Evolutionary conservation across 2,888 invertebrate species (phyloP).

Genomic region (Orgyia antiqua): DNA sequence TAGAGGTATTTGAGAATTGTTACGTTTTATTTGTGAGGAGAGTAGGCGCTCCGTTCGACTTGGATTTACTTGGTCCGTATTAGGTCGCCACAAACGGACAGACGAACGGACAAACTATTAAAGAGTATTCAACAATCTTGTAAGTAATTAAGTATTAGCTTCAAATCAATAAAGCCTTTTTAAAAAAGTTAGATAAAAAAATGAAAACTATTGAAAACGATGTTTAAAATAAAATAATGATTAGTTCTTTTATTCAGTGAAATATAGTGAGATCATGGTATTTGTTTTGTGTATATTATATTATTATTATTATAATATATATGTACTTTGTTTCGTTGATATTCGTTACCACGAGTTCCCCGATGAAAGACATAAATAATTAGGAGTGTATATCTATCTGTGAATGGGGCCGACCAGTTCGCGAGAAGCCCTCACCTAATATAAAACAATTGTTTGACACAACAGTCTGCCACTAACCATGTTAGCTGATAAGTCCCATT

Average conservation of each 20-base stretch:
- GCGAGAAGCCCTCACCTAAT: slow-evolving; percentile 35
- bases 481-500: slow-evolving; percentile 77
- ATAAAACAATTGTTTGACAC: slow-evolving; percentile 63
- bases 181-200: slow-evolving; percentile 68
- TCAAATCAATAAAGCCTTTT: slow-evolving; percentile 77
- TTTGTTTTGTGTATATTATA: slow-evolving; percentile 73
- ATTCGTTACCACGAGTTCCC: slow-evolving; percentile 73
- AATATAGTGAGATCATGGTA: slow-evolving; percentile 64
- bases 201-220: slow-evolving; percentile 70
- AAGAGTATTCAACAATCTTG: slow-evolving; percentile 75
- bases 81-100: slow-evolving; percentile 21
- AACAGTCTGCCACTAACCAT: slow-evolving; percentile 77
- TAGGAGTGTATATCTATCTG: slow-evolving; percentile 49
- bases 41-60: slow-evolving; percentile 37
- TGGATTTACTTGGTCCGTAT: slow-evolving; percentile 5
- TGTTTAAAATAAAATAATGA: slow-evolving; percentile 62
- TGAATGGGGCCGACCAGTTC: slow-evolving; percentile 24
- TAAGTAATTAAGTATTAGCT: slow-evolving; percentile 78
- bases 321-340: slow-evolving; percentile 63
- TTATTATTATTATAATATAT: slow-evolving; percentile 5
- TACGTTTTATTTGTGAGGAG: slow-evolving; percentile 67
- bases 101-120: slow-evolving; percentile 54
- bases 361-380: slow-evolving; percentile 74
- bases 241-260: slow-evolving; percentile 66
- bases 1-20: slow-evolving; percentile 74